These are phyloP conservation scores for Polyodon spathula DNA, from an alignment of 2,113 vertebrate species.

Conservation along the genomic window DNA sequence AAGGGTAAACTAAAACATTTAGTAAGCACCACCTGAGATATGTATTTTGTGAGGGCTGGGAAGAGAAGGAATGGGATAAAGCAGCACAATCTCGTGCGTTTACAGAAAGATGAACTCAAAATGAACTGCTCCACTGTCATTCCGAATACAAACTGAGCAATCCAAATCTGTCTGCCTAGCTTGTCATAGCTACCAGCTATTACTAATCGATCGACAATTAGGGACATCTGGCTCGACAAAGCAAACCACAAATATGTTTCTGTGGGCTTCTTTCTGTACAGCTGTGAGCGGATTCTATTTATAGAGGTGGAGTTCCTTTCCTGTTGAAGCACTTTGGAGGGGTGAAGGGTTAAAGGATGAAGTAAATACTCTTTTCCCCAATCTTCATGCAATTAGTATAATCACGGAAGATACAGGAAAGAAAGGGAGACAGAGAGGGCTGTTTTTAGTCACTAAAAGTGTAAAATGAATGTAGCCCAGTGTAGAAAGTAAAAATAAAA, in stretches of 20 bases:
- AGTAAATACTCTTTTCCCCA: constrained; percentile 23
- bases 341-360: constrained; percentile 32
- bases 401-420: constrained; percentile 25
- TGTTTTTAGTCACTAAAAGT: no score
- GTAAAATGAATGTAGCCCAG: constrained; percentile 35
- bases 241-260: constrained; percentile 15
- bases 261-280: constrained; percentile 15
- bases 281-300: constrained; percentile 14
- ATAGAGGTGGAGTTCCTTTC: constrained; percentile 14
- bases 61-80: no score
- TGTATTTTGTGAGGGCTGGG: no score
- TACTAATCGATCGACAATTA: constrained; percentile 23
- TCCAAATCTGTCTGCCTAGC: constrained; percentile 10
- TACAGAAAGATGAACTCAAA: no score
- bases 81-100: no score
- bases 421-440: no score
- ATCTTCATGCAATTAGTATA: constrained; percentile 23
- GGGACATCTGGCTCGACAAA: constrained; percentile 18
- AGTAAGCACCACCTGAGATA: no score
- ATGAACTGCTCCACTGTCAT: no score
- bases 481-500: constrained; percentile 34
- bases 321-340: constrained; percentile 15
- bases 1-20: no score
- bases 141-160: constrained; percentile 3
- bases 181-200: constrained; percentile 1